These are phyloP conservation scores for Callorhinus ursinus DNA, from an alignment of 2,113 vertebrate species.

Conservation along the genomic window DNA sequence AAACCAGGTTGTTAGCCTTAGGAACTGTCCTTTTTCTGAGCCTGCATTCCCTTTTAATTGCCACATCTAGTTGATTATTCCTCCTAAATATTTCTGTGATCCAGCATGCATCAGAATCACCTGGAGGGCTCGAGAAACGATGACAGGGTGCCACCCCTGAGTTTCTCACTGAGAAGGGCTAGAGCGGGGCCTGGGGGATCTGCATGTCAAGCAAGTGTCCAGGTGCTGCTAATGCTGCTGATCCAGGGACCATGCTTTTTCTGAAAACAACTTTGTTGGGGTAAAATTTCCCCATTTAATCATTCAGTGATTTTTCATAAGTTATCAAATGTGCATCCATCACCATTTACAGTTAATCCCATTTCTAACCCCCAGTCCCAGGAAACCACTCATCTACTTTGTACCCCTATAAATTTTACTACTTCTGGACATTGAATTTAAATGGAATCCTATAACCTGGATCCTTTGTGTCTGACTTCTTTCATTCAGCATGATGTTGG, in stretches of 20 bases:
- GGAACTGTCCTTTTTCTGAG: not conserved
- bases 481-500: not conserved
- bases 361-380: not conserved
- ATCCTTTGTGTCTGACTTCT: not conserved
- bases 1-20: not conserved
- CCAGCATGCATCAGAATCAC: not conserved
- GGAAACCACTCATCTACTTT: not conserved
- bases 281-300: not conserved
- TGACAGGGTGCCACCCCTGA: not conserved
- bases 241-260: not conserved
- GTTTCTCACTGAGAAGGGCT: not conserved
- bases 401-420: not conserved
- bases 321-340: not conserved
- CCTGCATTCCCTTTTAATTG: not conserved
- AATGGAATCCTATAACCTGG: not conserved
- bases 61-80: not conserved
- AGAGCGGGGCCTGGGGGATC: not conserved
- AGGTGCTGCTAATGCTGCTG: not conserved
- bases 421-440: not conserved
- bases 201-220: not conserved
- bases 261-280: not conserved
- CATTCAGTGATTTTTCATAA: not conserved
- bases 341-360: not conserved
- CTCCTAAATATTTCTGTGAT: not conserved
- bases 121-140: not conserved